Conservation (phyloP, 1,140 invertebrate species). For the Chrysoperla carnea region DNA sequence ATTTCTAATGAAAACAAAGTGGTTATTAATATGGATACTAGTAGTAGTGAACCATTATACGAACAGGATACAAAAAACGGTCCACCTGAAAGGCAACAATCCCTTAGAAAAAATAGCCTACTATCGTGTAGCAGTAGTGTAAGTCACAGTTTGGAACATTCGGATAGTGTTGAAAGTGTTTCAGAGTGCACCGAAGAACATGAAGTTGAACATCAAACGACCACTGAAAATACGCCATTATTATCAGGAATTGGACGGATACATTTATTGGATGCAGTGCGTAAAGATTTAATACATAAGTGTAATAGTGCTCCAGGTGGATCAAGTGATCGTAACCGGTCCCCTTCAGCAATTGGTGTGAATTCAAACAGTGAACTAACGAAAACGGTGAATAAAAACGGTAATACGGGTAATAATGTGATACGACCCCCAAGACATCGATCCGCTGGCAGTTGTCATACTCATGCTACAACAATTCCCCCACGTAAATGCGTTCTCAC, state of each 20-base stretch:
- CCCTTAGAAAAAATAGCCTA: too few species aligned
- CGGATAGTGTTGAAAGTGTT: too few species aligned
- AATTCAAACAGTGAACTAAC: constrained; percentile 22
- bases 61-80: too few species aligned
- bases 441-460: constrained; percentile 22
- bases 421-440: constrained; percentile 1
- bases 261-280: constrained; percentile 23
- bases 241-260: background rate
- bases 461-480: constrained; percentile 7
- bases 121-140: too few species aligned
- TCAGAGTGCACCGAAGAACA: too few species aligned
- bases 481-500: constrained; percentile 53
- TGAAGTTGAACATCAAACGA: too few species aligned
- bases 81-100: too few species aligned
- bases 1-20: too few species aligned
- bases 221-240: too few species aligned
- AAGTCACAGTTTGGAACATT: too few species aligned
- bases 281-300: constrained; percentile 41
- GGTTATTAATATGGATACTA: too few species aligned
- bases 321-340: constrained; percentile 17
- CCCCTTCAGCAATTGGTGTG: constrained; percentile 11
- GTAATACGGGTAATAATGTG: constrained; percentile 4
- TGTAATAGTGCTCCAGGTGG: constrained; percentile 37
- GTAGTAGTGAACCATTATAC: too few species aligned
- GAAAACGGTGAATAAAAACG: background rate